Percentiles rank a stretch among this genome's conserved stretches.
Conservation (phyloP, 2,113 vertebrate genomes). For the Lasiurus cinereus region DNA sequence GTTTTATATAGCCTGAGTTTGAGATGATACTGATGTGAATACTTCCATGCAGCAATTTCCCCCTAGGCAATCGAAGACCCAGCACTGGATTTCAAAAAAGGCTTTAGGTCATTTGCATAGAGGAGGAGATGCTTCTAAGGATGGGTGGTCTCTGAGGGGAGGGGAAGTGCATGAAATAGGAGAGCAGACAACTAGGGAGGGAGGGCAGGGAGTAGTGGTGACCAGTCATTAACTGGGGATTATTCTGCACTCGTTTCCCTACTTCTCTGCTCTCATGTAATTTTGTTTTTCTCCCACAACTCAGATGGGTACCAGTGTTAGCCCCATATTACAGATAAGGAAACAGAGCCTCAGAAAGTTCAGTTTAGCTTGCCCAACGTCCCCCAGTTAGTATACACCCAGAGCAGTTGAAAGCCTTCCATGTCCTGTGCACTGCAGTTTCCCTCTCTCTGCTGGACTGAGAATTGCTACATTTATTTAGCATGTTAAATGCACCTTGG, state of each 20-base stretch:
- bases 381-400: not conserved
- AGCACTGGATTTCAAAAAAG: slow-evolving; percentile 37
- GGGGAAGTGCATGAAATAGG: not conserved
- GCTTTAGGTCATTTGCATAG: not conserved
- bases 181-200: not conserved
- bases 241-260: not conserved
- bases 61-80: not conserved
- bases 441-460: not conserved
- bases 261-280: not conserved
- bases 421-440: not conserved
- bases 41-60: not conserved
- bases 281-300: not conserved
- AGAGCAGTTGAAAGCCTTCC: not conserved
- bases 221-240: not conserved
- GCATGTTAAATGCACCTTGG: not conserved
- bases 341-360: not conserved
- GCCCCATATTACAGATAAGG: not conserved
- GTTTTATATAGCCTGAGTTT: not conserved
- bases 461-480: not conserved
- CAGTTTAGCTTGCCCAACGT: not conserved
- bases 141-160: not conserved
- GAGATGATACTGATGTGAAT: not conserved
- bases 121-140: slow-evolving; percentile 10
- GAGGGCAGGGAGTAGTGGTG: not conserved
- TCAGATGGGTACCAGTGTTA: not conserved